phyloP scores from a whole-genome alignment of 2,797 vertebrate species.

The Epinephelus coioides region DNA sequence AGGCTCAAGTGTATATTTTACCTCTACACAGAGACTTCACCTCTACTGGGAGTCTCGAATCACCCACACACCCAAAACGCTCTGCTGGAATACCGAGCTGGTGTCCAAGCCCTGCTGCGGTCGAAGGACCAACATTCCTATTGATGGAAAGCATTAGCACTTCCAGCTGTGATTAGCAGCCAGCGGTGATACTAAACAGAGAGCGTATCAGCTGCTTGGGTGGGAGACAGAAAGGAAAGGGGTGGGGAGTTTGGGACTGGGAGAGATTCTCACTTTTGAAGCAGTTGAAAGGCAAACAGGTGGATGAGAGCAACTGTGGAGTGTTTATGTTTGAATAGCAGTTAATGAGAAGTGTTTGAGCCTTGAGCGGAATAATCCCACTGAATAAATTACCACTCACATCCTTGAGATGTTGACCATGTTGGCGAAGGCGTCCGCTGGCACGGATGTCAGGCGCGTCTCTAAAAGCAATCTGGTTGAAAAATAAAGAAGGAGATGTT shows the following conservation, averaged over 20 bases:
- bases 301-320: constrained; percentile 39
- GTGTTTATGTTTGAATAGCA: constrained; percentile 3
- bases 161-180: constrained; percentile 77
- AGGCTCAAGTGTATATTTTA: constrained; percentile 70
- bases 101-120: constrained; percentile 66
- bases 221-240: constrained; percentile 46
- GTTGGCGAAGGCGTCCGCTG: constrained; percentile 88
- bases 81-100: constrained; percentile 53
- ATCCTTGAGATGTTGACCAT: constrained; percentile 95
- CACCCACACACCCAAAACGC: constrained; percentile 53
- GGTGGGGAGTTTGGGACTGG: constrained; percentile 12
- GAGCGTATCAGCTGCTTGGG: constrained; percentile 60
- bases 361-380: constrained; percentile 8
- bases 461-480: constrained; percentile 91
- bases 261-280: constrained; percentile 27
- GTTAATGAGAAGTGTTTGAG: constrained; percentile 20
- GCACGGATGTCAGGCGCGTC: constrained; percentile 90
- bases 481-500: constrained; percentile 30
- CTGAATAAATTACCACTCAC: constrained; percentile 85
- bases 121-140: constrained; percentile 69
- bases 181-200: constrained; percentile 73
- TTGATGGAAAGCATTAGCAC: constrained; percentile 68
- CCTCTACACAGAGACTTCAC: constrained; percentile 48
- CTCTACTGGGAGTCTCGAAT: constrained; percentile 54
- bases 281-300: constrained; percentile 50